Conservation (phyloP, 2,797 vertebrate species). For the Schizopygopsis pylzovi region DNA sequence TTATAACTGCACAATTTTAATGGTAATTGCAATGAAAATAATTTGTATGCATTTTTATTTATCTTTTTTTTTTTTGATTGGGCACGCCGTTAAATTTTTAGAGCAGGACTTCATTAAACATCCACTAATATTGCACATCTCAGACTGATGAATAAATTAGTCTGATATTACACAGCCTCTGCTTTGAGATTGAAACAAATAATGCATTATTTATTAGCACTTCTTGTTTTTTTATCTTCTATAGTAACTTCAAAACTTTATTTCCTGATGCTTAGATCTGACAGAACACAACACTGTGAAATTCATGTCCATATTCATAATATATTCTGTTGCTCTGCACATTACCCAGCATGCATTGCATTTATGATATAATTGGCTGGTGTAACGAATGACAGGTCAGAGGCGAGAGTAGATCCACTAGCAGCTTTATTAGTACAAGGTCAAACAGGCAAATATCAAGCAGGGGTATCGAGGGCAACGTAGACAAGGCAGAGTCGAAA, state of each 20-base stretch:
- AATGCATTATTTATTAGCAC: background rate
- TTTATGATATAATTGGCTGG: background rate
- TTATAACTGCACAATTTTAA: background rate
- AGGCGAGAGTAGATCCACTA: no score
- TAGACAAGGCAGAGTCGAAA: no score
- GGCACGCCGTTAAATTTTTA: conserved; percentile 51
- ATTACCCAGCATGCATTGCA: background rate
- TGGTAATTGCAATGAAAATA: background rate
- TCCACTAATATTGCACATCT: conserved; percentile 65
- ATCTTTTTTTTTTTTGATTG: background rate
- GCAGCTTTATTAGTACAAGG: no score
- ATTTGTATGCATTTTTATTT: background rate
- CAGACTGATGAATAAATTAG: background rate
- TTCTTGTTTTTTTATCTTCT: background rate
- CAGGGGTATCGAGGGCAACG: no score
- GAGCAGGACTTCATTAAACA: conserved; percentile 66
- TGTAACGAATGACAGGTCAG: no score
- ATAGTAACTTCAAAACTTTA: background rate
- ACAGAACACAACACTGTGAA: background rate
- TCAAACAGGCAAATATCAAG: no score
- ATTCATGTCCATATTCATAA: background rate
- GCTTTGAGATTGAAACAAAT: conserved; percentile 11
- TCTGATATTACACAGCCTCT: conserved; percentile 6
- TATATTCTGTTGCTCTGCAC: background rate
- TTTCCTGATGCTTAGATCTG: background rate